These are phyloP conservation scores for Hemiscyllium ocellatum DNA, from an alignment of 2,113 vertebrate genomes.

Conservation along the genomic window DNA sequence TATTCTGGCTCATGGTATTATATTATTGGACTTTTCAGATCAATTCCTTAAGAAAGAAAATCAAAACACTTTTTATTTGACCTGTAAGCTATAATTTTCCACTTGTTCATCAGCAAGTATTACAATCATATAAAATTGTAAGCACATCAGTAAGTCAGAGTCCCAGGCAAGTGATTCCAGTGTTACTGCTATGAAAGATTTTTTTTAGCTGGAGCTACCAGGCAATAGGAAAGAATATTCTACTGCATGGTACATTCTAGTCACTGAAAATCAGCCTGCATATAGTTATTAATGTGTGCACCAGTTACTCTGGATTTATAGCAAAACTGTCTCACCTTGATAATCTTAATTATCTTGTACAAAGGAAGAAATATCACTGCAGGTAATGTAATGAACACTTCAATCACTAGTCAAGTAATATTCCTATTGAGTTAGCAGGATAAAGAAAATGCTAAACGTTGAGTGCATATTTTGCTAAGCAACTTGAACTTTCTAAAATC, in stretches of 20 bases:
- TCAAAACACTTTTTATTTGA: constrained; percentile 32
- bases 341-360: constrained; percentile 12
- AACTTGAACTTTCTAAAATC: constrained; percentile 28
- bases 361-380: constrained; percentile 20
- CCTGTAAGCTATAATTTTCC: constrained; percentile 18
- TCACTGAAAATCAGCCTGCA: not conserved
- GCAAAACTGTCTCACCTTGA: not conserved
- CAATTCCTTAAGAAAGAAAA: constrained; percentile 22
- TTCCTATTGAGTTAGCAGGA: constrained; percentile 6
- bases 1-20: constrained; percentile 8
- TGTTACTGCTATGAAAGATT: not conserved
- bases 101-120: constrained; percentile 33
- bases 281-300: constrained; percentile 3
- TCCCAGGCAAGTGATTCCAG: not conserved
- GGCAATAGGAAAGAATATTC: constrained; percentile 13
- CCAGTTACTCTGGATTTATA: not conserved
- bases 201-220: not conserved
- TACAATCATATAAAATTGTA: constrained; percentile 31
- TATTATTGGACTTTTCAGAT: not conserved
- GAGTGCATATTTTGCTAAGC: constrained; percentile 25
- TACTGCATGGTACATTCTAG: not conserved
- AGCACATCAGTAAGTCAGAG: constrained; percentile 3
- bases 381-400: constrained; percentile 21
- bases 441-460: constrained; percentile 26
- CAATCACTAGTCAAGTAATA: constrained; percentile 27